phyloP scores from a whole-genome alignment of 2,888 invertebrate genomes.

The Cerastoderma edule region DNA sequence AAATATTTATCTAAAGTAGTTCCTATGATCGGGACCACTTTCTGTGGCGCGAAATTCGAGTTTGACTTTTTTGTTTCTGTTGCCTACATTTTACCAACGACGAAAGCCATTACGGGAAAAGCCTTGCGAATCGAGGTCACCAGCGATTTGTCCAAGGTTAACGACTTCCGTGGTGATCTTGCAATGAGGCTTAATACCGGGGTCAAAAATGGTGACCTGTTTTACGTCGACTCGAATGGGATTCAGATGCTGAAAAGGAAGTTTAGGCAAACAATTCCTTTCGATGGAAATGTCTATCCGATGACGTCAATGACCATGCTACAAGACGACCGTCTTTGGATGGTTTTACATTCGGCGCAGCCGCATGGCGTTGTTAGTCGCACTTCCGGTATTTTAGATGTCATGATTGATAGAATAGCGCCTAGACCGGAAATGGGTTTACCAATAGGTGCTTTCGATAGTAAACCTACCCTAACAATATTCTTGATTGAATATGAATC shows the following conservation, averaged over 20 bases:
- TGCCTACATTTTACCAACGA: constrained; percentile 28
- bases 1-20: not conserved
- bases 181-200: constrained; percentile 77
- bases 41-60: constrained; percentile 37
- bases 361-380: constrained; percentile 80
- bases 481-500: constrained; percentile 47
- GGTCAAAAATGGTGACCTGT: constrained; percentile 67
- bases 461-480: constrained; percentile 61
- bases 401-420: constrained; percentile 81
- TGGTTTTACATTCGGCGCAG: constrained; percentile 79
- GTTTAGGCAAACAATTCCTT: constrained; percentile 68
- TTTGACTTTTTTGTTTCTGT: constrained; percentile 36
- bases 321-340: constrained; percentile 71
- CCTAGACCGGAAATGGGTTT: constrained; percentile 80
- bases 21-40: constrained; percentile 24
- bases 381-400: constrained; percentile 76
- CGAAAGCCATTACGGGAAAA: constrained; percentile 25
- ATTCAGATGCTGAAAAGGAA: constrained; percentile 77
- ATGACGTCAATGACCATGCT: constrained; percentile 78
- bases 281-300: constrained; percentile 82
- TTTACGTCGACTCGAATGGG: constrained; percentile 82
- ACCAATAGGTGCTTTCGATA: constrained; percentile 79
- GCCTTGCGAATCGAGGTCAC: constrained; percentile 39
- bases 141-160: constrained; percentile 39
- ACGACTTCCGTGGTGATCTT: constrained; percentile 70